Percentiles rank a stretch among this genome's conserved stretches.
Conservation (phyloP, 1,140 invertebrate species). For the Pseudachorutes palmiensis region DNA sequence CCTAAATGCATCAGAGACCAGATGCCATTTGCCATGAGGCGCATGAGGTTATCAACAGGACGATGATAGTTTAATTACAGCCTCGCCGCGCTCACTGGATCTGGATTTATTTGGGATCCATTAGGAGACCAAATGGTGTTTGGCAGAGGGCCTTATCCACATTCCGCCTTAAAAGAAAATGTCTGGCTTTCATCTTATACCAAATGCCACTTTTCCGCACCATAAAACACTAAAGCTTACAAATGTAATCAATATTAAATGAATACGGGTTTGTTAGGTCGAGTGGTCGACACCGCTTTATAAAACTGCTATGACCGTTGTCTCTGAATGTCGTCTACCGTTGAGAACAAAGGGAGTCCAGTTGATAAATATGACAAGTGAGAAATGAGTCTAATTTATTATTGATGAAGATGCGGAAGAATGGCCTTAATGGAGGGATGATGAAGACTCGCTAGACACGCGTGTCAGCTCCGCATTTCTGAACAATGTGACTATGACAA, state of each 20-base stretch:
- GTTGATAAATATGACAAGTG: neutral
- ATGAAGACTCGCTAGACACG: neutral
- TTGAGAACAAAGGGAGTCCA: neutral
- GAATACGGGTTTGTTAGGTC: no score
- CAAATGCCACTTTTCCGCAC: conserved; percentile 12
- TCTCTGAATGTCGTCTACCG: no score
- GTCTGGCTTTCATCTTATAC: neutral
- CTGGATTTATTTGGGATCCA: neutral
- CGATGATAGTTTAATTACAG: conserved; percentile 6
- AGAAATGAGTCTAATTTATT: conserved; percentile 2
- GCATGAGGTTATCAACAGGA: neutral
- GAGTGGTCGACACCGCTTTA: no score
- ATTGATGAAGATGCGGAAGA: conserved; percentile 1
- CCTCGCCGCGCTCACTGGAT: neutral
- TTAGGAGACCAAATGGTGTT: conserved; percentile 1
- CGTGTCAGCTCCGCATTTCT: conserved; percentile 1
- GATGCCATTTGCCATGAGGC: neutral
- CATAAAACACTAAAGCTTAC: neutral
- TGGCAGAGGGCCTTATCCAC: neutral
- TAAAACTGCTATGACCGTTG: no score
- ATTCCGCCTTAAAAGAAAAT: no score
- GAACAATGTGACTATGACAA: neutral
- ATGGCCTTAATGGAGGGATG: neutral
- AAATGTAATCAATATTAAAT: no score
- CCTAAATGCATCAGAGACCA: neutral